Conservation (phyloP, 1,140 invertebrate genomes). For the Bombus confusus region DNA sequence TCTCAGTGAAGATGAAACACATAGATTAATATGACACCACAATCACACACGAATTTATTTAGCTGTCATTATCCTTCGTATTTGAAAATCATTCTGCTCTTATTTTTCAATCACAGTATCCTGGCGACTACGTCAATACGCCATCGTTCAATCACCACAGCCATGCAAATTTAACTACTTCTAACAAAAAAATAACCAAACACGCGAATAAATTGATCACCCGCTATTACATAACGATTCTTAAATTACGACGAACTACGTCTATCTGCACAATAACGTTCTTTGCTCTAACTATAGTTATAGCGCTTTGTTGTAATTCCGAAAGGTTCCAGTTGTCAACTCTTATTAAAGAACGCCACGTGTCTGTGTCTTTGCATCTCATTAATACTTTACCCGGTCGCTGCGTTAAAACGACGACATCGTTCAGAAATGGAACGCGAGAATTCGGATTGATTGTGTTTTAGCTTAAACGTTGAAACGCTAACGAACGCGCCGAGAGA, state of each 20-base stretch:
- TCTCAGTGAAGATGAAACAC: no score
- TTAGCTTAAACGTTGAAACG: constrained; percentile 59
- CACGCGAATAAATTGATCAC: not conserved
- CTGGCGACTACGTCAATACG: not conserved
- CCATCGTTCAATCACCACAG: not conserved
- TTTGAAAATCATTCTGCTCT: not conserved
- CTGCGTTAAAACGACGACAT: not conserved
- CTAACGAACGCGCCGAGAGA: constrained; percentile 28
- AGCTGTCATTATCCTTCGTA: no score
- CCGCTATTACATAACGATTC: not conserved
- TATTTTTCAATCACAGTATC: not conserved
- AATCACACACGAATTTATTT: no score
- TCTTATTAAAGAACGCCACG: not conserved
- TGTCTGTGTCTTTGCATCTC: not conserved
- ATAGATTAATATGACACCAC: no score
- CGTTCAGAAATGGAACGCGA: constrained; percentile 57
- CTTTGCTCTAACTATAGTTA: not conserved
- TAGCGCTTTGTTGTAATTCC: not conserved
- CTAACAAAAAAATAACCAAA: not conserved
- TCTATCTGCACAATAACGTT: not conserved
- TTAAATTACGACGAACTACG: not conserved
- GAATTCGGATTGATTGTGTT: constrained; percentile 48
- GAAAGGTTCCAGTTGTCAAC: not conserved
- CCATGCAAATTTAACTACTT: not conserved
- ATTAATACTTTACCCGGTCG: not conserved